Base-by-base conservation (phyloP, 2,797 vertebrate species). In the Siniperca scherzeri region DNA sequence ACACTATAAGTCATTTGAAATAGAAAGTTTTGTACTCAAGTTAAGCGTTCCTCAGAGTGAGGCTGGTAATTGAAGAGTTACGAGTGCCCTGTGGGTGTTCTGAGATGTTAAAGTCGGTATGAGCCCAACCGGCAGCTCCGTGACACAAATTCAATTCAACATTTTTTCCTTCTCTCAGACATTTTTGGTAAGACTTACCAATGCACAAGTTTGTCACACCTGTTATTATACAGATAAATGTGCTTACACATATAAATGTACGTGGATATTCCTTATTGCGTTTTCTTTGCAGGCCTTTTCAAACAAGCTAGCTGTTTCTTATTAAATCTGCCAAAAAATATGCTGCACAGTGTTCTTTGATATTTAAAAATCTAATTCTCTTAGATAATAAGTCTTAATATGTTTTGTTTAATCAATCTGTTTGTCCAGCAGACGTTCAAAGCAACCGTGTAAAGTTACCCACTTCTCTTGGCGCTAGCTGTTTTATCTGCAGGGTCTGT, bases 31-130 rank as follows among this genome's bases (percentile, higher is more conserved):
- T 94, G 94, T 96, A 94, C 92, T 92, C 88, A 94, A 96, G 94
- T 97, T 97, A 97, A 97, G 95, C 88, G 95, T 93, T 97, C 95
- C 95, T 95, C 94, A 90, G 95, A 96, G 97, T 95, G 92, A 92
- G 85, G 87, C 67, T 89, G 91, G 90, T 95, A 88, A 91, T 83
- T 89, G 91, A 92, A 91, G 92, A 92, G 82, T 91, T 74, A 77
- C 77, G 27, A 48, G 59, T 81, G 78, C 88, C 91, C 90, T 90
- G 87, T 78, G 89, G 90, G 89, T 91, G 82, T 90, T 87, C 73
- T 66, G 76, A 80, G 73, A 80, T 14, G 77, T 81, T 84, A 75
- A 88, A 91, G 82, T 83, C 36, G 21, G 69, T 70, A 68, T 14
- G 48, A 87, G 88, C 85, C 56, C 75, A 79, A 82, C 42, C n/a